phyloP scores from a whole-genome alignment of 2,797 vertebrate species.

The Spatula clypeata region DNA sequence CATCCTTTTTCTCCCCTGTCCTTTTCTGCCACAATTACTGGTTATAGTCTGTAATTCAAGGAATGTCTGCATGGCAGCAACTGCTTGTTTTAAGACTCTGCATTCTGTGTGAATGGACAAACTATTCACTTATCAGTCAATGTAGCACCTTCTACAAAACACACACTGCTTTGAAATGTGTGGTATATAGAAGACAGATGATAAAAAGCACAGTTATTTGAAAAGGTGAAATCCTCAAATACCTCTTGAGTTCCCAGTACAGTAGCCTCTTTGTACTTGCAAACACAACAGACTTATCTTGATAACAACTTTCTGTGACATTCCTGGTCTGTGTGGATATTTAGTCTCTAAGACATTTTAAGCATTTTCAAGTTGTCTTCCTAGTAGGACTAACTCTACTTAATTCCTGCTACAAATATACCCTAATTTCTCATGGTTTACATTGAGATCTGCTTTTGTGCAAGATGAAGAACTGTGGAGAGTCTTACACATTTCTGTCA shows the following conservation, averaged over 20 bases:
- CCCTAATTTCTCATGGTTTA: background rate
- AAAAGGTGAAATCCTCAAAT: conserved; percentile 39
- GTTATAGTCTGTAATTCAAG: background rate
- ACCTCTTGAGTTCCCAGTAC: conserved; percentile 4
- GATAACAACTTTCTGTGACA: conserved; percentile 12
- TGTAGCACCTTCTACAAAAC: conserved; percentile 11
- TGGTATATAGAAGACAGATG: background rate
- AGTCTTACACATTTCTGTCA: background rate
- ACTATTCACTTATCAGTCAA: conserved; percentile 15
- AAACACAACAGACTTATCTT: conserved; percentile 26
- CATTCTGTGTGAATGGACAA: background rate
- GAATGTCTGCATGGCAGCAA: background rate
- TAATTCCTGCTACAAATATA: conserved; percentile 15
- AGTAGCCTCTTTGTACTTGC: background rate
- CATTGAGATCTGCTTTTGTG: background rate
- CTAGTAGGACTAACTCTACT: background rate
- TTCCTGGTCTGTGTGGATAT: background rate
- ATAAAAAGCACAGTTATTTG: background rate
- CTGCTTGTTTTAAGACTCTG: conserved; percentile 10
- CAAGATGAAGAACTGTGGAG: background rate
- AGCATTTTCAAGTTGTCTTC: background rate
- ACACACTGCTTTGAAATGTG: conserved; percentile 16
- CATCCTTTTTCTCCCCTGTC: background rate
- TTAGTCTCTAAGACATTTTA: background rate
- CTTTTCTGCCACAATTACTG: background rate